phyloP scores from a whole-genome alignment of 2,113 vertebrate genomes.

The Steatornis caripensis region DNA sequence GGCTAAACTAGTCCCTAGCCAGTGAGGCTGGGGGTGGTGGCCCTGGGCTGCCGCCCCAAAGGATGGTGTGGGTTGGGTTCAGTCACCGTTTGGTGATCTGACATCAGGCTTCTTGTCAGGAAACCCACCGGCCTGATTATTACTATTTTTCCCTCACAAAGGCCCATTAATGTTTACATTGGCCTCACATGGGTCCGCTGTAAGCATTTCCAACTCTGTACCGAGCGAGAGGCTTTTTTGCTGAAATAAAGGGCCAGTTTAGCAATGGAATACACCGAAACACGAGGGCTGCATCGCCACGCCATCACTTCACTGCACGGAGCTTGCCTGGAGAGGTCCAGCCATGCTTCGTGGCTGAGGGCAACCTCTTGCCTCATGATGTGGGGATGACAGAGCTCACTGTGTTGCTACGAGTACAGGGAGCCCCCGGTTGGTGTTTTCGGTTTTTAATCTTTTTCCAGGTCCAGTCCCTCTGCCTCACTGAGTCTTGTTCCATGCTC shows the following conservation, averaged over 20 bases:
- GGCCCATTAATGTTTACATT: neutral
- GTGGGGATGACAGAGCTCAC: neutral
- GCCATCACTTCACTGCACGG: neutral
- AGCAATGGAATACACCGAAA: neutral
- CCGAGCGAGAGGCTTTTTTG: neutral
- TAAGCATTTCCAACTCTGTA: neutral
- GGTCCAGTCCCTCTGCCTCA: no score
- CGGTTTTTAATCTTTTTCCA: neutral
- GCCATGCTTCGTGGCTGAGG: neutral
- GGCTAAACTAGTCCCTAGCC: neutral
- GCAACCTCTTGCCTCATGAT: neutral
- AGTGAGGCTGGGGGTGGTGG: rapidly evolving
- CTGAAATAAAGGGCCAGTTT: neutral
- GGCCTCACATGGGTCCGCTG: neutral
- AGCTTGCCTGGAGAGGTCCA: neutral
- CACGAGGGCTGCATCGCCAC: rapidly evolving
- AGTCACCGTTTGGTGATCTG: neutral
- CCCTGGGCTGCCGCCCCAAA: no score
- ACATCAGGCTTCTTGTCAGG: neutral
- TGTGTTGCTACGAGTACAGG: rapidly evolving
- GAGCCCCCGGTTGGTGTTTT: neutral
- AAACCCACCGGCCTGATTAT: neutral
- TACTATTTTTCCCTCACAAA: neutral
- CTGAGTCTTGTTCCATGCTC: no score
- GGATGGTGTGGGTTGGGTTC: neutral